phyloP scores from a whole-genome alignment of 1,140 invertebrate genomes.

The Drosophila arizonae region DNA sequence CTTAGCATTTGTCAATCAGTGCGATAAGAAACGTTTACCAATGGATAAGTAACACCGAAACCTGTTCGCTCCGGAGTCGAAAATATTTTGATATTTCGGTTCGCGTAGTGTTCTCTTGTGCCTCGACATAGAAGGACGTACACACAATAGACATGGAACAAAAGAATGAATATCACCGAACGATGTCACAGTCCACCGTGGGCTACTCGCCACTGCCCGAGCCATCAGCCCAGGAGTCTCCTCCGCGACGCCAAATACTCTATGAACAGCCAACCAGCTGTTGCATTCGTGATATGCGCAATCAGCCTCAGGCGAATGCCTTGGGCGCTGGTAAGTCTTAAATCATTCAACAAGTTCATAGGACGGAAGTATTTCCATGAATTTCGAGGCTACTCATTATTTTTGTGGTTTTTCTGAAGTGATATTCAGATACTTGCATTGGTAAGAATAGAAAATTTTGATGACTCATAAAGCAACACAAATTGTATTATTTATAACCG shows the following conservation, averaged over 20 bases:
- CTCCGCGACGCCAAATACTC: slow-evolving; percentile 3
- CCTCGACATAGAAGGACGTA: slow-evolving; percentile 39
- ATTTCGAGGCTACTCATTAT: neutral
- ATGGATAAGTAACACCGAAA: slow-evolving; percentile 48
- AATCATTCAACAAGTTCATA: neutral
- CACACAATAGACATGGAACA: slow-evolving; percentile 25
- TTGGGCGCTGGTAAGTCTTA: slow-evolving; percentile 52
- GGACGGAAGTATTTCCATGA: neutral
- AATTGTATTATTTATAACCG: neutral
- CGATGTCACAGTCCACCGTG: slow-evolving; percentile 41
- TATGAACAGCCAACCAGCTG: slow-evolving; percentile 29
- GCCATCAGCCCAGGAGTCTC: slow-evolving; percentile 4
- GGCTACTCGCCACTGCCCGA: slow-evolving; percentile 36
- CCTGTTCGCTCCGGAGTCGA: slow-evolving; percentile 38
- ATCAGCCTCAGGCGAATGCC: slow-evolving; percentile 67
- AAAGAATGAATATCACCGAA: slow-evolving; percentile 24
- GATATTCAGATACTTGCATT: no score
- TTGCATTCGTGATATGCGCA: slow-evolving; percentile 60
- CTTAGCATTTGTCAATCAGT: slow-evolving; percentile 58
- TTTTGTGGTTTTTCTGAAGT: neutral
- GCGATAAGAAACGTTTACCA: slow-evolving; percentile 60
- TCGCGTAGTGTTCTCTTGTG: slow-evolving; percentile 40
- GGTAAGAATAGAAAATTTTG: no score
- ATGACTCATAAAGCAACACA: neutral
- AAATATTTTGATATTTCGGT: neutral